These are phyloP conservation scores for Elymnias hypermnestra DNA, from an alignment of 1,140 invertebrate genomes.

Conservation along the genomic window DNA sequence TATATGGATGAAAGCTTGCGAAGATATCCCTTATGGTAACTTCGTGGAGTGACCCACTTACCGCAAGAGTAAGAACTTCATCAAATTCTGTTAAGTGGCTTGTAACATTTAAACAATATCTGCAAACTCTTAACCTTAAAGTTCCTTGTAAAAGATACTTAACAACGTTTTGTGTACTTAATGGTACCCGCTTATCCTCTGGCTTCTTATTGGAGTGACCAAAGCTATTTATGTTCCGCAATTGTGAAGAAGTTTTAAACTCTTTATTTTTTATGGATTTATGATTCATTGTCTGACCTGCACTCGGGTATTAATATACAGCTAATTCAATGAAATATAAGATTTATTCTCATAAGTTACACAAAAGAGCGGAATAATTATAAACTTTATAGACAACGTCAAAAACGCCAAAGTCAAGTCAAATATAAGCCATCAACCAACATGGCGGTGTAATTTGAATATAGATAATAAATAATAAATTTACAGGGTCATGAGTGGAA, in stretches of 20 bases:
- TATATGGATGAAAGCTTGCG: conserved; percentile 55
- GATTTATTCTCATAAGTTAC: too few species aligned
- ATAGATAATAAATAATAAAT: too few species aligned
- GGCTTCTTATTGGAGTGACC: conserved; percentile 3
- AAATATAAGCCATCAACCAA: neutral
- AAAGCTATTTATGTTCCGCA: conserved; percentile 6
- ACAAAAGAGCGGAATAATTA: conserved; percentile 10
- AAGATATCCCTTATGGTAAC: conserved; percentile 57
- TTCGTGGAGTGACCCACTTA: conserved; percentile 42
- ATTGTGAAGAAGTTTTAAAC: conserved; percentile 23
- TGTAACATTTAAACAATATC: conserved; percentile 48
- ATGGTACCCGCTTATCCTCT: conserved; percentile 15
- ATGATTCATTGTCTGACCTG: conserved; percentile 19
- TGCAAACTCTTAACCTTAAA: conserved; percentile 52
- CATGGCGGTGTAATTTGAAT: neutral
- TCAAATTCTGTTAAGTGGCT: conserved; percentile 46
- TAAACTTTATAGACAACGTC: conserved; percentile 21
- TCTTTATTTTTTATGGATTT: conserved; percentile 14
- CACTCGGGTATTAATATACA: too few species aligned
- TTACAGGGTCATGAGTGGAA: too few species aligned
- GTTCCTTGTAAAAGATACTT: conserved; percentile 49
- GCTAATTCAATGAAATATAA: too few species aligned
- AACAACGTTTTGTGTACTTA: conserved; percentile 55
- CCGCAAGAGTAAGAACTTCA: conserved; percentile 47
- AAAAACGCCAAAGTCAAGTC: conserved; percentile 16